Conservation (phyloP, 2,797 vertebrate genomes). For the Periophthalmus magnuspinnatus region DNA sequence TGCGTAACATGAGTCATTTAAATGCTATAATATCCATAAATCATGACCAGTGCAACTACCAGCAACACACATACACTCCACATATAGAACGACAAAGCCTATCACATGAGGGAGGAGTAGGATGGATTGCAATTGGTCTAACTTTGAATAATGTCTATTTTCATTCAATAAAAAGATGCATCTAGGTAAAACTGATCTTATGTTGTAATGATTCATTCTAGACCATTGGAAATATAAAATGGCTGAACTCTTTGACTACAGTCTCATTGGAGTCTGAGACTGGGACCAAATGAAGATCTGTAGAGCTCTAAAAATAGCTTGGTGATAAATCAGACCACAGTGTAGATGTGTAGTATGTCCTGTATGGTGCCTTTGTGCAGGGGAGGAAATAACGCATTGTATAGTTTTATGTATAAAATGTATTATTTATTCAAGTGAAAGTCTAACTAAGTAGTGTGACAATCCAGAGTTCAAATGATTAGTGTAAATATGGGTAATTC, state of each 20-base stretch:
- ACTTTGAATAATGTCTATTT: conserved; percentile 15
- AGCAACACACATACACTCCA: not conserved
- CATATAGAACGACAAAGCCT: not conserved
- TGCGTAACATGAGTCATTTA: too few relatives aligned
- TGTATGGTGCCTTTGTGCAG: conserved; percentile 5
- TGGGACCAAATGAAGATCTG: conserved; percentile 58
- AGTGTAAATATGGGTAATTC: not conserved
- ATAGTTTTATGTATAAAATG: not conserved
- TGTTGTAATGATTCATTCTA: conserved; percentile 42
- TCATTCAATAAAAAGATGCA: conserved; percentile 27
- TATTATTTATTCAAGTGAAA: not conserved
- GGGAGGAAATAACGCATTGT: not conserved
- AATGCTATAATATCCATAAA: not conserved
- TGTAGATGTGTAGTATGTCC: conserved; percentile 15
- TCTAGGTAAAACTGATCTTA: conserved; percentile 31
- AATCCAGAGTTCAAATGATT: too few relatives aligned
- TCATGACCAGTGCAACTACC: not conserved
- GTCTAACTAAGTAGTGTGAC: too few relatives aligned
- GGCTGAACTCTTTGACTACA: conserved; percentile 42
- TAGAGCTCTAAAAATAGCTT: conserved; percentile 64
- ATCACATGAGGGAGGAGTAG: conserved; percentile 11
- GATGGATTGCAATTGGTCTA: conserved; percentile 38
- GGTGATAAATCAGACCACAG: conserved; percentile 49
- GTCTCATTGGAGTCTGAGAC: conserved; percentile 36
- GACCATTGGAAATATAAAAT: conserved; percentile 29